A percentile compares a stretch with the other conserved stretches of the same genome.
Evolutionary conservation across 2,888 invertebrate genomes (phyloP).

Genomic region (Pemphredon lugubris): DNA sequence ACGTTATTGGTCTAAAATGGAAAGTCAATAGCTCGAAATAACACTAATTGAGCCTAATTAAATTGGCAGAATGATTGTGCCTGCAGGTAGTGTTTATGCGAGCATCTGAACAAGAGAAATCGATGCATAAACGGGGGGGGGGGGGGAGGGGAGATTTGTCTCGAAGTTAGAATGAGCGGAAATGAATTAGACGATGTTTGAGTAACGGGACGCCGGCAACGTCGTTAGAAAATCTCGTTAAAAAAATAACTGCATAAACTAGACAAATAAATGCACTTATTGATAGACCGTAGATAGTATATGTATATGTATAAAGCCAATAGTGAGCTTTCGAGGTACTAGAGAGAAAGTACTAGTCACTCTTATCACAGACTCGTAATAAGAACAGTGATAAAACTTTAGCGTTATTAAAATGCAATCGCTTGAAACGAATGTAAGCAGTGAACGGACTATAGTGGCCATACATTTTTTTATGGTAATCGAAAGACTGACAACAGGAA

Average conservation of each 20-base stretch:
- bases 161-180: too few relatives aligned
- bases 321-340: constrained; percentile 60
- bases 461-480: constrained; percentile 49
- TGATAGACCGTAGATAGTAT: constrained; percentile 46
- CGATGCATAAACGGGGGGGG: too few relatives aligned
- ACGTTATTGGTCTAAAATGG: constrained; percentile 28
- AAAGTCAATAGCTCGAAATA: constrained; percentile 3
- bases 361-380: constrained; percentile 45
- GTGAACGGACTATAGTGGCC: constrained; percentile 47
- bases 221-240: constrained; percentile 25
- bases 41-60: constrained; percentile 27
- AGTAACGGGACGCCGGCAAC: background rate
- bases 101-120: background rate
- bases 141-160: too few relatives aligned
- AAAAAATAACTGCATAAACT: constrained; percentile 28
- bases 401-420: constrained; percentile 45
- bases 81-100: background rate
- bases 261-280: constrained; percentile 45
- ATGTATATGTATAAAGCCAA: constrained; percentile 51
- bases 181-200: background rate
- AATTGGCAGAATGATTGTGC: constrained; percentile 5
- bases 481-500: constrained; percentile 63
- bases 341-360: constrained; percentile 66
- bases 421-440: constrained; percentile 45
- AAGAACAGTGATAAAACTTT: constrained; percentile 50